Conservation (phyloP, 2,113 vertebrate genomes). For the Tiliqua scincoides region DNA sequence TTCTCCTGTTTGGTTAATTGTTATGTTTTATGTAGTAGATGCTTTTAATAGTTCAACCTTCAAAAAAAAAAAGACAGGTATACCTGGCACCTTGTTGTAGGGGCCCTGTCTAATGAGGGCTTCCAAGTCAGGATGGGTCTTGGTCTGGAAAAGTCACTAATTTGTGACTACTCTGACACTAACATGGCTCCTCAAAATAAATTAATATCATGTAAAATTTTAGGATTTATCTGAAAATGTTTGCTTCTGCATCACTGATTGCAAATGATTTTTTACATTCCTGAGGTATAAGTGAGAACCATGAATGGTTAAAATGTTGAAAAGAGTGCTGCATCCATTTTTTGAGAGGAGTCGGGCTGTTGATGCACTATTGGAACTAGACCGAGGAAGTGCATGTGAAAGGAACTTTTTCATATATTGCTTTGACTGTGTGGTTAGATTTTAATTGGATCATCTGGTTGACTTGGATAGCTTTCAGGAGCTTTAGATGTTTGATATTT, state of each 20-base stretch:
- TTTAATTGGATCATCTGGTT: constrained; percentile 41
- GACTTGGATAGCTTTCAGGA: constrained; percentile 25
- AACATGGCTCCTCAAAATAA: no score
- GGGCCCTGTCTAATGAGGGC: no score
- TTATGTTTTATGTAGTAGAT: no score
- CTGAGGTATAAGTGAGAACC: not conserved
- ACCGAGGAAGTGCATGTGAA: not conserved
- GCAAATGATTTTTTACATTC: accelerated
- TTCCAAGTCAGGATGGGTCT: no score
- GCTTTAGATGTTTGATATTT: constrained; percentile 32
- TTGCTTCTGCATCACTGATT: not conserved
- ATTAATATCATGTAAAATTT: not conserved
- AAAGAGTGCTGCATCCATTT: not conserved
- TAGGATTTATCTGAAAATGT: not conserved
- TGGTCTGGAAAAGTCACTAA: no score
- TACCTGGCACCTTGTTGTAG: no score
- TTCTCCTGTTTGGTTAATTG: no score
- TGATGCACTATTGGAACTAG: not conserved
- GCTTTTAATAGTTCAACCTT: no score
- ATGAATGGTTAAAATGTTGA: constrained; percentile 14
- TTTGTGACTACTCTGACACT: no score
- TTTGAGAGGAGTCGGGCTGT: constrained; percentile 17
- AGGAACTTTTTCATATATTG: constrained; percentile 15
- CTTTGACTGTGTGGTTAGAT: not conserved
- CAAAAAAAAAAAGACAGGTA: no score